Conservation (phyloP, 2,113 vertebrate genomes). For the Fregata magnificens region DNA sequence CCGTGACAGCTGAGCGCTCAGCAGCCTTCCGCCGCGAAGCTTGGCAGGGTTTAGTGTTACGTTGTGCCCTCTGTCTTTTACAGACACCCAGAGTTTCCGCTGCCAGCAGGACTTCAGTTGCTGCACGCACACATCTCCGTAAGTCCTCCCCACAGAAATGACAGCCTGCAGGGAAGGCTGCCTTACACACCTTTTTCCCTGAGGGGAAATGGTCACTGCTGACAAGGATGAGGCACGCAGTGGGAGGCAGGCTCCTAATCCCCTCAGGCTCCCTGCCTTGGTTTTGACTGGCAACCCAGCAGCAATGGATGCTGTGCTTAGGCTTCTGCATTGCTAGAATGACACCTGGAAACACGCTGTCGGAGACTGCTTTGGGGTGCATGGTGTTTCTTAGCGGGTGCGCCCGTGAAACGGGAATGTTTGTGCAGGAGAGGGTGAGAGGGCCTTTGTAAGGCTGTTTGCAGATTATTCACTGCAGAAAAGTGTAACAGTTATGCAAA, state of each 20-base stretch:
- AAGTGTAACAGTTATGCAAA: background rate
- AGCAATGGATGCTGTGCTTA: background rate
- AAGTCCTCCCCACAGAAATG: background rate
- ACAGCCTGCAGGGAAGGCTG: background rate
- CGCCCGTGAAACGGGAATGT: background rate
- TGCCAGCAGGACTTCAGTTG: background rate
- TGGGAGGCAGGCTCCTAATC: background rate
- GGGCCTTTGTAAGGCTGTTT: background rate
- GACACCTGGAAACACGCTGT: accelerated
- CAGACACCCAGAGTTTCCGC: accelerated
- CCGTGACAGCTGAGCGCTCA: accelerated
- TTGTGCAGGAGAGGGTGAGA: background rate
- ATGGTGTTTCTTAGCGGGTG: background rate
- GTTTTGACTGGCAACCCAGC: background rate
- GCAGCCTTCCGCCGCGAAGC: accelerated
- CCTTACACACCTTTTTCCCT: accelerated
- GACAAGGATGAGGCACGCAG: accelerated
- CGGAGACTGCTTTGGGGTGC: accelerated
- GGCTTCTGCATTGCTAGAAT: background rate
- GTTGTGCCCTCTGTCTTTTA: background rate
- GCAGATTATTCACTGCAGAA: background rate
- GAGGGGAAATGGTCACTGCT: too few species aligned
- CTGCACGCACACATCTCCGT: accelerated
- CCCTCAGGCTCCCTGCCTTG: background rate
- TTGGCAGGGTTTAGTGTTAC: accelerated